Percentiles rank a stretch among this genome's conserved stretches.
Conservation (phyloP, 2,113 vertebrate species). For the Egretta garzetta region DNA sequence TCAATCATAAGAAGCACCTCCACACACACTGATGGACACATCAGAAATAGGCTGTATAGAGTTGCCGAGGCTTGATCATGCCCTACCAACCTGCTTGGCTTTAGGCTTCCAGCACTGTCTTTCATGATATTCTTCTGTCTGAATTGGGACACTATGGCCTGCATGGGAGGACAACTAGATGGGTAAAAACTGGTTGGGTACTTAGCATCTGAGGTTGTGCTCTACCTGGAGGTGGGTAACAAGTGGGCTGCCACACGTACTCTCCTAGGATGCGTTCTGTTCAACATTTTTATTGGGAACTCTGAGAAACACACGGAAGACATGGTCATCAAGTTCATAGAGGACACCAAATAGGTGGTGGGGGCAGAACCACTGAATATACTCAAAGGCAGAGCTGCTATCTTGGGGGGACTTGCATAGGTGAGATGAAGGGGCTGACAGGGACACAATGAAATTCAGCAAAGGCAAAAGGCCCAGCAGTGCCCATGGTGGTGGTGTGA, state of each 20-base stretch:
- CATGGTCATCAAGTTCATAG: neutral
- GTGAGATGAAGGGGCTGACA: neutral
- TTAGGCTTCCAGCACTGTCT: neutral
- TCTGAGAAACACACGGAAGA: neutral
- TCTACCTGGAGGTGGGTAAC: neutral
- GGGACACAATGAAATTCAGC: neutral
- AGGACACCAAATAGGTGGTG: neutral
- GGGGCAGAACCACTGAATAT: neutral
- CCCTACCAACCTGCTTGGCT: neutral
- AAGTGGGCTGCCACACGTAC: neutral
- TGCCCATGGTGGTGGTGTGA: accelerated
- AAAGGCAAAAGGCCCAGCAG: neutral
- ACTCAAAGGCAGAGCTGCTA: neutral
- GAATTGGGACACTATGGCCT: neutral
- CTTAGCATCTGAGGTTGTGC: neutral
- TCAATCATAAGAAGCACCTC: neutral
- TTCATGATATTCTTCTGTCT: neutral
- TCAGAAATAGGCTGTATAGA: neutral
- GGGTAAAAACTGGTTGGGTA: neutral
- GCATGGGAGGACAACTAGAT: neutral
- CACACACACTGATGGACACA: no score
- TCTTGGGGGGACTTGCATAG: neutral
- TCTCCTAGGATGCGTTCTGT: neutral
- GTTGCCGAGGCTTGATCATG: neutral
- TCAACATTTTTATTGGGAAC: neutral